Conservation (phyloP, 2,888 invertebrate genomes). For the Troides aeacus region DNA sequence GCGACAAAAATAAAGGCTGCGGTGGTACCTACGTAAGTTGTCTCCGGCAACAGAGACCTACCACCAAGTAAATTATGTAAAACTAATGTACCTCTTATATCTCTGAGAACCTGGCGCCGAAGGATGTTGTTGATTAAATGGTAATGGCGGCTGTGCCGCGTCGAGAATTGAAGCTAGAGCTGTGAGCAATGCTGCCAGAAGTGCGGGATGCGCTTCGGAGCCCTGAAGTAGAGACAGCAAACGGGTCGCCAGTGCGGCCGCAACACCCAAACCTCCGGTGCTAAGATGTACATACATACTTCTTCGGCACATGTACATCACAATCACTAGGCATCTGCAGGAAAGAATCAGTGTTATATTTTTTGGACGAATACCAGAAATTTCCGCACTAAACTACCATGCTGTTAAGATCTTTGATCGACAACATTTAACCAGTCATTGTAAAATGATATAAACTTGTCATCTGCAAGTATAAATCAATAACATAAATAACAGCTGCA, state of each 20-base stretch:
- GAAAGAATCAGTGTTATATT: not conserved
- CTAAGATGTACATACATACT: constrained; percentile 78
- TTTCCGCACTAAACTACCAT: too few relatives aligned
- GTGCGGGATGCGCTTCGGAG: constrained; percentile 56
- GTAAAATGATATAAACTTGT: too few relatives aligned
- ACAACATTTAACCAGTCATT: too few relatives aligned
- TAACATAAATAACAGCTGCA: too few relatives aligned
- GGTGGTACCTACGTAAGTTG: too few relatives aligned
- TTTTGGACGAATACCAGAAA: too few relatives aligned
- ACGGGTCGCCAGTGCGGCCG: constrained; percentile 81
- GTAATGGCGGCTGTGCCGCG: constrained; percentile 43
- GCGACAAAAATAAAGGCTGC: too few relatives aligned
- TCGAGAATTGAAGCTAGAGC: constrained; percentile 63
- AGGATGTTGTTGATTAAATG: constrained; percentile 37
- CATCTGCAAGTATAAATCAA: too few relatives aligned
- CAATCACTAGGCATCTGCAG: constrained; percentile 88
- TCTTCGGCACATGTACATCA: constrained; percentile 92
- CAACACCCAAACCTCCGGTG: constrained; percentile 80
- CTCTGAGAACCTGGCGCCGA: constrained; percentile 45
- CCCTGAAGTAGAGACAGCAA: constrained; percentile 54
- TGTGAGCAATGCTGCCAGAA: constrained; percentile 65
- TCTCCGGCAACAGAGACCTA: too few relatives aligned
- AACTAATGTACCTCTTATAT: constrained; percentile 3
- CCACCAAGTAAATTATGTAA: too few relatives aligned
- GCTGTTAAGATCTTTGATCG: too few relatives aligned